phyloP scores from a whole-genome alignment of 30 jellyfish, hydroid and myxozoan genomes.

The Cassiopea andromeda region DNA sequence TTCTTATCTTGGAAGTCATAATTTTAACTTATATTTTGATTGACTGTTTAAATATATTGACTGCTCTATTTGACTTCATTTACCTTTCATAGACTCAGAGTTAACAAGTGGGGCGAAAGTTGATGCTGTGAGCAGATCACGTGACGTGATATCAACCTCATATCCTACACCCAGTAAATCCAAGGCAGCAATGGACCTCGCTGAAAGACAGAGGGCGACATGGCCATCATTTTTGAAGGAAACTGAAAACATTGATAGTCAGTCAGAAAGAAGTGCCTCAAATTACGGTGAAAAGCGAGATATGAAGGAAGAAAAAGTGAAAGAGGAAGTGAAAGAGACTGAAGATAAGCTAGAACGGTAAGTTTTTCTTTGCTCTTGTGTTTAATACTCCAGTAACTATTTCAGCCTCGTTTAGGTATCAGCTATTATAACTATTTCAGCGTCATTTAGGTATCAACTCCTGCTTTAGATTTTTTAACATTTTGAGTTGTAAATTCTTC shows the following conservation, averaged over 20 bases:
- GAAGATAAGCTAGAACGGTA: constrained; percentile 12
- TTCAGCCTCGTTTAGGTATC: too few species aligned
- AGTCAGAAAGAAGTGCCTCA: constrained; percentile 70
- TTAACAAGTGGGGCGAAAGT: not conserved
- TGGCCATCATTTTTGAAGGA: constrained; percentile 76
- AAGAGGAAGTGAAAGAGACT: not conserved
- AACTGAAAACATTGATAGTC: constrained; percentile 62
- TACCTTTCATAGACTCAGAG: not conserved
- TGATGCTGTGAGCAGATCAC: constrained; percentile 14
- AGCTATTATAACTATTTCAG: too few species aligned
- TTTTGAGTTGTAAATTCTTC: too few species aligned
- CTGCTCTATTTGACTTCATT: not conserved
- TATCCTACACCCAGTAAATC: constrained; percentile 77
- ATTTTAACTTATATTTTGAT: too few species aligned
- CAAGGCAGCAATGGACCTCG: constrained; percentile 64
- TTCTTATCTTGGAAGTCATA: too few species aligned
- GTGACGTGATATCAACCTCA: constrained; percentile 70
- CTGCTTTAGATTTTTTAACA: too few species aligned
- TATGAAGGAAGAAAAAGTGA: not conserved
- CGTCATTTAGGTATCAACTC: too few species aligned
- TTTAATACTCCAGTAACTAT: too few species aligned
- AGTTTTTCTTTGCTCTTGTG: not conserved
- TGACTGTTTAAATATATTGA: too few species aligned
- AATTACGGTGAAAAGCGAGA: constrained; percentile 59
- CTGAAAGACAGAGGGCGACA: constrained; percentile 60